Evolutionary conservation across 2,797 vertebrate genomes (phyloP), one percentile per base, ranked within the genome.

Genomic region (Setipinna tenuifilis): DNA sequence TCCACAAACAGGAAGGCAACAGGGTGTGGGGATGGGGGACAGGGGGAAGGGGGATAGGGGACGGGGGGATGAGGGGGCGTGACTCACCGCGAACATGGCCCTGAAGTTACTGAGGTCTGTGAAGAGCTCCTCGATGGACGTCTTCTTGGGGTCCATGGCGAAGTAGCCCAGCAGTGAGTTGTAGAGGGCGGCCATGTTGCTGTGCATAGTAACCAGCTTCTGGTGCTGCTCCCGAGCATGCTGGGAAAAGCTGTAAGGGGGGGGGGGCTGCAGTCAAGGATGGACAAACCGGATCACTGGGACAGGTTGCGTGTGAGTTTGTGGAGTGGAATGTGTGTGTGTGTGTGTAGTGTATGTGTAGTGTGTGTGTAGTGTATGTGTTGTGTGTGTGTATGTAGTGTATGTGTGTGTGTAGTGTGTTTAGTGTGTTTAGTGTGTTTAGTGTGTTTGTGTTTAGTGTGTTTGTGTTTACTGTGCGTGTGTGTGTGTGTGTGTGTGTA

Each of bases 91-190:
- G 91, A 99, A 99, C 95, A 97, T 96, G 81, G 94, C 92, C 87
- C 96, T 96, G 94, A 99, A 99, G 95, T 98, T 98, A 94, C 95
- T 98, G 90, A 99, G 93, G 90, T 99, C 98, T 0, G 94, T 97
- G 89, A 99, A 97, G 86, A 99, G 94, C 86, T 99, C 98, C 88
- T 99, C 98, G 87, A 98, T 95, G 0, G 97, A 98, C 16, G 97
- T 96, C 92, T 99, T 99, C 95, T 98, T 99, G 82, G 96, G 89
- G 91, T 99, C 97, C 16, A 98, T 84, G 2, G 96, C 96, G 71
- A 96, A 99, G 93, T 96, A 99, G 35, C 92, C 92, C 95, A 99
- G 93, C 87, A 97, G 62, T 3, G 94, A 97, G 88, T 95, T 96
- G 93, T 96, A 98, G 7, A 97, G 93, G 0, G 95, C 95, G 89